Percentiles rank a stretch among this genome's conserved stretches.
Evolutionary conservation across 2,888 invertebrate genomes (phyloP).

Genomic region (Meganola albula): DNA sequence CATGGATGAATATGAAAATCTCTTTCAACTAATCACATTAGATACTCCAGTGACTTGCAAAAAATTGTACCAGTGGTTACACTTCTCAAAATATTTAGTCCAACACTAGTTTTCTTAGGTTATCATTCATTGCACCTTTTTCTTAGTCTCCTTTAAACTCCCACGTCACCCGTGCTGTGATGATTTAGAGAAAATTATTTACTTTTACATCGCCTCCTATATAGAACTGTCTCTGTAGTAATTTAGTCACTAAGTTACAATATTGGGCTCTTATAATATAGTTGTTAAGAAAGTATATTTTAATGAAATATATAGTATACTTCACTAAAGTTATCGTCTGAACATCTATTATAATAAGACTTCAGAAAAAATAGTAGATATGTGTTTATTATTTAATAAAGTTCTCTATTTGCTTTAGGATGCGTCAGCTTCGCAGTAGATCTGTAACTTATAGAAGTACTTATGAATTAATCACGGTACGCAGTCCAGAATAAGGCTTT

Average conservation of each 20-base stretch:
- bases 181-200: conserved; percentile 58
- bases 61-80: conserved; percentile 29
- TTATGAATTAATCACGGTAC: conserved; percentile 60
- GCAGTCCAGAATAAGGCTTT: conserved; percentile 32
- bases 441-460: conserved; percentile 76
- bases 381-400: too few species aligned
- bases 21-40: conserved; percentile 64
- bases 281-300: conserved; percentile 37
- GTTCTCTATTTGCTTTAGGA: conserved; percentile 69
- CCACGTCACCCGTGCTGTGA: conserved; percentile 65
- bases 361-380: too few species aligned
- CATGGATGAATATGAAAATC: conserved; percentile 63
- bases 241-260: conserved; percentile 57
- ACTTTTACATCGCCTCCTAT: conserved; percentile 47
- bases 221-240: conserved; percentile 51
- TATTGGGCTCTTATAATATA: conserved; percentile 47
- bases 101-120: conserved; percentile 36
- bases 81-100: conserved; percentile 15
- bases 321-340: conserved; percentile 19
- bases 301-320: conserved; percentile 26
- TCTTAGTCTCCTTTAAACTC: conserved; percentile 45
- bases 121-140: conserved; percentile 59
- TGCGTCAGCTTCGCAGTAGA: conserved; percentile 71
- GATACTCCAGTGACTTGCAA: conserved; percentile 40
- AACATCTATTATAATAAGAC: conserved; percentile 15